These are phyloP conservation scores for Alentia gelatinosa DNA, from an alignment of 2,888 invertebrate genomes.

Conservation along the genomic window DNA sequence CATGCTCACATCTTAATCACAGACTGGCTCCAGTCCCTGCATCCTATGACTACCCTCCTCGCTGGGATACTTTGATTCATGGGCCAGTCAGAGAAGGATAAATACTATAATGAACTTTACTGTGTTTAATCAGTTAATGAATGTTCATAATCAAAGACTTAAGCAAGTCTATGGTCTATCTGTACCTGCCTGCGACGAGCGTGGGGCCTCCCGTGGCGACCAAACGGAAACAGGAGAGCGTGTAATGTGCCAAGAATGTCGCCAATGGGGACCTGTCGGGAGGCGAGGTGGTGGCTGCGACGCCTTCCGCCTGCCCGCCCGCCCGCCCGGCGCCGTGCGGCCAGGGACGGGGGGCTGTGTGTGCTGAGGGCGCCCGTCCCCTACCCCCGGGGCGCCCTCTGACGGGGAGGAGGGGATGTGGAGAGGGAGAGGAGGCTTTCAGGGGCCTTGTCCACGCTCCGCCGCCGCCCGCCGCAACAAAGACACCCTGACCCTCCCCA, in stretches of 20 bases:
- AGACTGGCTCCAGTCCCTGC: no score
- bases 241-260: conserved; percentile 38
- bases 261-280: conserved; percentile 22
- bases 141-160: no score
- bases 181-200: background rate
- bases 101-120: no score
- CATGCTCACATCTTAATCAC: background rate
- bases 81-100: no score
- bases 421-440: no score
- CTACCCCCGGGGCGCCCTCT: background rate
- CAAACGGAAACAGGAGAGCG: conserved; percentile 37
- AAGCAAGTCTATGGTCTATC: no score
- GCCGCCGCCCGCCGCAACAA: background rate
- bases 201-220: background rate
- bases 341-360: background rate
- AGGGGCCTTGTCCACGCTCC: background rate
- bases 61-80: no score
- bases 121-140: no score
- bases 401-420: no score
- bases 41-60: no score
- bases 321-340: background rate
- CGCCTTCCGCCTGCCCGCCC: background rate
- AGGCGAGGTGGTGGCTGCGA: conserved; percentile 25
- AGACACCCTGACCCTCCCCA: background rate
- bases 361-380: background rate